Percentiles rank a stretch among this genome's conserved stretches.
These are phyloP conservation scores for Drosophila prolongata DNA, from an alignment of 2,888 invertebrate species.

Conservation along the genomic window DNA sequence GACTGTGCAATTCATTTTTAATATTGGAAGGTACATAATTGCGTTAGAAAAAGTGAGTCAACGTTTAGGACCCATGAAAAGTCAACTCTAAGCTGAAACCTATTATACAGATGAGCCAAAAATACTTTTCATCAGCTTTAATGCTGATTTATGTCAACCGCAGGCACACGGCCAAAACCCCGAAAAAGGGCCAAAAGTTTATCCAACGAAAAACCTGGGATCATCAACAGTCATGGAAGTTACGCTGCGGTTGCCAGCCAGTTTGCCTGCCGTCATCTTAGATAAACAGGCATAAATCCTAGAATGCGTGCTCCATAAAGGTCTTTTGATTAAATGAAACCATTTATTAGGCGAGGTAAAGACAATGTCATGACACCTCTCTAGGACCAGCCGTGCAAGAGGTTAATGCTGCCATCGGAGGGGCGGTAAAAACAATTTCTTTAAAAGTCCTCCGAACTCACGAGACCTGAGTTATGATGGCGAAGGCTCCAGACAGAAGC, in stretches of 20 bases:
- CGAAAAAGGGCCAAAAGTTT: conserved; percentile 61
- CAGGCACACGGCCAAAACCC: conserved; percentile 37
- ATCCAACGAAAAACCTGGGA: conserved; percentile 50
- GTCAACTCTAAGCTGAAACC: conserved; percentile 20
- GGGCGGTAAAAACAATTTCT: conserved; percentile 70
- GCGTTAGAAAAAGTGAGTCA: neutral
- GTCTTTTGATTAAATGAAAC: conserved; percentile 78
- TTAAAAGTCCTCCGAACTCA: conserved; percentile 58
- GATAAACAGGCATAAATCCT: conserved; percentile 60
- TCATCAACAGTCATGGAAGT: conserved; percentile 49
- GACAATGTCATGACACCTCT: conserved; percentile 68
- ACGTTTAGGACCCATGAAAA: conserved; percentile 21
- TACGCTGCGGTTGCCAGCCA: conserved; percentile 35
- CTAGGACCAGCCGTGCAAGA: conserved; percentile 24
- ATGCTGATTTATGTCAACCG: conserved; percentile 75
- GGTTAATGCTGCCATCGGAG: conserved; percentile 17
- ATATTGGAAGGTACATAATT: conserved; percentile 9
- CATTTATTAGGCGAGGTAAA: conserved; percentile 74
- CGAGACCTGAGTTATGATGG: conserved; percentile 61
- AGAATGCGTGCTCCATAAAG: conserved; percentile 62
- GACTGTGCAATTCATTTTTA: conserved; percentile 10
- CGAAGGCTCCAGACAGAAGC: conserved; percentile 31
- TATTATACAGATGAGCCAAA: conserved; percentile 38
- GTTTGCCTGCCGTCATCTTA: conserved; percentile 41
- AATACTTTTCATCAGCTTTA: conserved; percentile 53